Evolutionary conservation across 92 coral and sea anemone species (phyloP), one percentile per base, ranked within the genome.

Genomic region (Palythoa caribaeorum): DNA sequence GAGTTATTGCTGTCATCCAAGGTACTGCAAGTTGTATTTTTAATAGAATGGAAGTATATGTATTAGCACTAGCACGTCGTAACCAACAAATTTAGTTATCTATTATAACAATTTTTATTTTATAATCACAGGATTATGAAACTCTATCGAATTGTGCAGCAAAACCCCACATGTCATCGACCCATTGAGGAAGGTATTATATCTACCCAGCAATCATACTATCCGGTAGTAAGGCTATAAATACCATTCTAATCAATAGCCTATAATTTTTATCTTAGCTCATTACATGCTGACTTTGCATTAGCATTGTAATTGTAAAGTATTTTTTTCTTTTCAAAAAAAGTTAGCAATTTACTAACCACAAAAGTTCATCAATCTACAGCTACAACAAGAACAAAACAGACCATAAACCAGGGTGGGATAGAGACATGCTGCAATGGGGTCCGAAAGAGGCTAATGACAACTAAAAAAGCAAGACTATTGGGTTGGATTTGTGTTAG

Each of bases 1-100:
- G 10, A 89, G 86, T 20, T 88, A 91, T 66, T 83, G 91, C 28
- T 91, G 91, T 91, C 91, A 91, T 19, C 94, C 94, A 52, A 87
- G 72, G 94, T 91, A 69, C 13, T 37, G 19, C 35, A 36, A 28
- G 9, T 28, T 6, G 16, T 2, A 44, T 44, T 44, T 44, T 44
- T 44, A 44, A 44, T 44, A 44, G 1, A 44, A 1, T 44, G 5
- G 2, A 44, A 44, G 48, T 44, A 44, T 44, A 44, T 44, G 48
- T 44, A 44, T 44, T 44, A 44, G 48, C 6, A 7, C 48, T 44
- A 44, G 48, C 48, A 44, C 48, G 48, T 44, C 48, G 3, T 44
- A 44, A 74, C 6, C 48, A 44, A 44, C 1, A 44, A 7, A 44
- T 44, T 44, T 2, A 1, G 0, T 1, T 44, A n/a, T n/a, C n/a